A percentile compares a stretch with the other conserved stretches of the same genome.
Evolutionary conservation across 2,797 vertebrate species (phyloP).

Genomic region (Pelochelys cantorii): DNA sequence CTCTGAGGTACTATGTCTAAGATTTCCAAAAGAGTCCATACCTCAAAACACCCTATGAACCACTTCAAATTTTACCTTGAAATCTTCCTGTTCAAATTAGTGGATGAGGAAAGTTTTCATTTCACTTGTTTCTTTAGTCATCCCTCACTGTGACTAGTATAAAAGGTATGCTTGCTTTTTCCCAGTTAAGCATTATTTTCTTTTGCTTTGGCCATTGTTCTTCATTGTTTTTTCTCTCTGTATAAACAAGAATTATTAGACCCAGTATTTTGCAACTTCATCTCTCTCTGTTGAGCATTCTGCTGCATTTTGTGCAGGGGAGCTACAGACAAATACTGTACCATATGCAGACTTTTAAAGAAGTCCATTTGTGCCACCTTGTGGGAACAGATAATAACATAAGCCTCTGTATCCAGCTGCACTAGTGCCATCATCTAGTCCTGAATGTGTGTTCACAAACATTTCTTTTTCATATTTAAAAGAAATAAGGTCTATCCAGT

Average conservation of each 20-base stretch:
- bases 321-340: background rate
- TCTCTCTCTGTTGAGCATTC: background rate
- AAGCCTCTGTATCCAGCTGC: rapidly evolving
- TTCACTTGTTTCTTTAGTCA: background rate
- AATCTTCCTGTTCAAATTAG: background rate
- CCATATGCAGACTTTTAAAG: rapidly evolving
- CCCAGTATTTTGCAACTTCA: background rate
- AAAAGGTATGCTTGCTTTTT: background rate
- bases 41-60: background rate
- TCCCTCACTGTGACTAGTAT: background rate
- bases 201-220: rapidly evolving
- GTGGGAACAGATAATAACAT: background rate
- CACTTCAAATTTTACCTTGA: background rate
- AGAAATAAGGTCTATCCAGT: background rate
- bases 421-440: background rate
- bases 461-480: background rate
- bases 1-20: no score
- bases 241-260: background rate
- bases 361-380: background rate
- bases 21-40: no score
- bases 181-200: background rate
- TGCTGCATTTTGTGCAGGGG: background rate
- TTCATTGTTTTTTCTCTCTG: rapidly evolving
- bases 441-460: rapidly evolving
- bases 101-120: background rate